phyloP scores from a whole-genome alignment of 2,888 invertebrate genomes.

The Rhingia rostrata region DNA sequence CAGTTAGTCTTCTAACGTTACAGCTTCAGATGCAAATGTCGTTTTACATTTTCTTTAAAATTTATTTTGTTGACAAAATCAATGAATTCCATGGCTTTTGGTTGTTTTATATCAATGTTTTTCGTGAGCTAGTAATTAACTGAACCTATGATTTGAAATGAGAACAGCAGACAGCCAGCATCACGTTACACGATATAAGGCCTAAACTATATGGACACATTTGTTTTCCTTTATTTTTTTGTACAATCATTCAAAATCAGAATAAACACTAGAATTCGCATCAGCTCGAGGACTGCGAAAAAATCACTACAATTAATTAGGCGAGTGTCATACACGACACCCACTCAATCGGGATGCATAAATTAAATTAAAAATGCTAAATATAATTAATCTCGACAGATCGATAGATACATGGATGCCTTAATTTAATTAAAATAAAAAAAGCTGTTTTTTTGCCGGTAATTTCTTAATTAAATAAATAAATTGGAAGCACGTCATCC shows the following conservation, averaged over 20 bases:
- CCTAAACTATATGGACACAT: too few relatives aligned
- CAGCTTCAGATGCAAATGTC: too few relatives aligned
- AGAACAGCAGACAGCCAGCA: too few relatives aligned
- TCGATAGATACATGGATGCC: too few relatives aligned
- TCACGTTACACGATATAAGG: too few relatives aligned
- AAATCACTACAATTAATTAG: constrained; percentile 23
- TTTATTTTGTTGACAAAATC: too few relatives aligned
- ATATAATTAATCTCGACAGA: constrained; percentile 48
- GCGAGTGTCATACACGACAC: background rate
- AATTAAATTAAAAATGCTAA: constrained; percentile 27
- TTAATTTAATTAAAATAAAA: constrained; percentile 50
- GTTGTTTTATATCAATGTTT: too few relatives aligned
- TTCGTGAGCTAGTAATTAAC: too few relatives aligned
- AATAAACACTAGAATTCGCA: background rate
- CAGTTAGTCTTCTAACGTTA: too few relatives aligned
- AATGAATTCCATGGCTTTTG: too few relatives aligned
- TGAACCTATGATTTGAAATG: too few relatives aligned
- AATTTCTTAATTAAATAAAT: constrained; percentile 32
- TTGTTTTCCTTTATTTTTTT: background rate
- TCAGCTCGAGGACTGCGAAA: background rate
- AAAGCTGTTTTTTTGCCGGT: constrained; percentile 4
- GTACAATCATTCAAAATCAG: background rate
- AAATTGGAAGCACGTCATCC: background rate
- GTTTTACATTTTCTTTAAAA: too few relatives aligned
- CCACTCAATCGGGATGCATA: constrained; percentile 8